These are phyloP conservation scores for Enteromius thamalakanensis DNA, from an alignment of 2,797 vertebrate species.

Conservation along the genomic window DNA sequence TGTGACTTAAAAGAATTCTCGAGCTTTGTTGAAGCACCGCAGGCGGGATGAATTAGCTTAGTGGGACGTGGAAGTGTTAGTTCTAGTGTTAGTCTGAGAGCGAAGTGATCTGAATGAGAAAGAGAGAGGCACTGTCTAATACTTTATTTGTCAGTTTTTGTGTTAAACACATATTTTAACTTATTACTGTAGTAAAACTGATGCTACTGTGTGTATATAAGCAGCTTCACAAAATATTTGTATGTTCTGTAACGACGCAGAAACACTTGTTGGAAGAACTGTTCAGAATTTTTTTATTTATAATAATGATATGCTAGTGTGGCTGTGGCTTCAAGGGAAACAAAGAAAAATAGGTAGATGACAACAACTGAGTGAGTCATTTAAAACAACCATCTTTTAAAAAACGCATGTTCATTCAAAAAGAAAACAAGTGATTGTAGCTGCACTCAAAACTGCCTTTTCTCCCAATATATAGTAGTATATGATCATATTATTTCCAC, in stretches of 20 bases:
- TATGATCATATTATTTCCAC: no score
- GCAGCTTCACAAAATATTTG: background rate
- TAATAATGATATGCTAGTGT: background rate
- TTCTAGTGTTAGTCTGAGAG: constrained; percentile 5
- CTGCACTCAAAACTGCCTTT: no score
- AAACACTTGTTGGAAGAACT: background rate
- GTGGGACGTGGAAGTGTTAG: constrained; percentile 57
- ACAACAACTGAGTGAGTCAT: background rate
- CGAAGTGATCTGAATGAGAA: constrained; percentile 25
- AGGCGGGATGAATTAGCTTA: constrained; percentile 61
- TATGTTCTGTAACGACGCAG: background rate
- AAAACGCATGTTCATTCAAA: background rate
- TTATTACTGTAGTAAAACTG: background rate
- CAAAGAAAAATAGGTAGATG: background rate
- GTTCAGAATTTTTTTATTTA: background rate
- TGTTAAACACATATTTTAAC: background rate
- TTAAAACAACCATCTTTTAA: background rate
- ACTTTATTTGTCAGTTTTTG: background rate
- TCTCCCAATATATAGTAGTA: no score
- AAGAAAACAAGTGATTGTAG: background rate
- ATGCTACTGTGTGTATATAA: background rate
- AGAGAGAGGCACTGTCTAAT: background rate
- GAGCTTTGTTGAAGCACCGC: constrained; percentile 36
- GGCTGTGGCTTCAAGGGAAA: background rate
- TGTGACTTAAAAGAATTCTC: constrained; percentile 42